Conservation (phyloP, 2,888 invertebrate genomes). For the Biston betularia region DNA sequence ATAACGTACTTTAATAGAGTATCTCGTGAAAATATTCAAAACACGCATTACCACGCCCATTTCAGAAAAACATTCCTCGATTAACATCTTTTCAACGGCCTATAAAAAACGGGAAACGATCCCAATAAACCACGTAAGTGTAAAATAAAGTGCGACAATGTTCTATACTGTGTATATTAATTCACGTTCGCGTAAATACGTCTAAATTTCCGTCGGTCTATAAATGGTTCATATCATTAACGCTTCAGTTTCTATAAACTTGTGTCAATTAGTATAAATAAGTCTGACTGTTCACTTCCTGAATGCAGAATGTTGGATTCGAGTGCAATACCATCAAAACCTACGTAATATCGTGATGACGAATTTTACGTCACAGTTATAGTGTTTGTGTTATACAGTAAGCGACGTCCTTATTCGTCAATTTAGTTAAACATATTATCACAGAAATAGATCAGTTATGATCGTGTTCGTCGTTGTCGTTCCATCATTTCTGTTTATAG, state of each 20-base stretch:
- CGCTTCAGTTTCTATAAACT: slow-evolving; percentile 46
- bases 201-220: slow-evolving; percentile 27
- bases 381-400: neutral
- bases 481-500: no score
- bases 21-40: slow-evolving; percentile 31
- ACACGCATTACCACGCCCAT: slow-evolving; percentile 25
- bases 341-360: slow-evolving; percentile 34
- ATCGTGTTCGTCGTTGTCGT: no score
- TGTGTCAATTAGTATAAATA: slow-evolving; percentile 56
- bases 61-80: slow-evolving; percentile 18
- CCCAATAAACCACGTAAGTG: slow-evolving; percentile 19
- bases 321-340: slow-evolving; percentile 54
- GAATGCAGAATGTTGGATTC: slow-evolving; percentile 51
- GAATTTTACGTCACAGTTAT: slow-evolving; percentile 47
- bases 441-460: no score
- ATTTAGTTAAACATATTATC: no score
- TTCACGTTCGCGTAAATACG: neutral
- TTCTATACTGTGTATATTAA: slow-evolving; percentile 13
- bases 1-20: slow-evolving; percentile 26
- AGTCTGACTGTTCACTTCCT: slow-evolving; percentile 61
- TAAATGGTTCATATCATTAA: slow-evolving; percentile 45
- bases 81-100: slow-evolving; percentile 13
- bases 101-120: slow-evolving; percentile 29
- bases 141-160: slow-evolving; percentile 17
- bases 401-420: neutral